Base-by-base conservation (phyloP, 2,888 invertebrate genomes). In the Heliconius aoede region DNA sequence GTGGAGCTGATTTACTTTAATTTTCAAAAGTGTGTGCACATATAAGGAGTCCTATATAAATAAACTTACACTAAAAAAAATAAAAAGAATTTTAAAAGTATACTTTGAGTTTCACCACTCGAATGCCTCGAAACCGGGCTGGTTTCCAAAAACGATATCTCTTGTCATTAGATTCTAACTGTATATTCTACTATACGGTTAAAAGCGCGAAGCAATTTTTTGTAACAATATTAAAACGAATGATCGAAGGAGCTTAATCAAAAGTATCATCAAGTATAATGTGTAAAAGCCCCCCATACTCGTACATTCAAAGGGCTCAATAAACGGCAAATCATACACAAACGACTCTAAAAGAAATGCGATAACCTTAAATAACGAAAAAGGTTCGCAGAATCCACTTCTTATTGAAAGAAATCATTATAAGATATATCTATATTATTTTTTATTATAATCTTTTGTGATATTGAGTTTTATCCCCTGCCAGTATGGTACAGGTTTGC, bases 341-440 rank as follows among this genome's bases (percentile, higher is more conserved):
- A 78, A 75, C 76, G 76, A 76, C 67, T 69, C 51, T 51, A 73
- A 69, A 69, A 72, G 74, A 40, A 77, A 77, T 67, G 30, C 72
- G 26, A 74, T 79, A 79, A 79, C 58, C 51, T 65, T 68, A 72
- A 76, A 73, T 76, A 73, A 77, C 61, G 73, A 15, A 61, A 72
- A 67, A 64, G 51, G 68, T 40, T 67, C 65, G n/a, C 28, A 32
- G 28, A 73, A 79, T 72, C 76, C 61, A 64, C 72, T 61, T 73
- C 73, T 67, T 78, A 77, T 72, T 76, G 74, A n/a, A 60, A 60
- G 67, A 76, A 72, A 72, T 58, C 55, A 77, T 77, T 79, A 76
- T 67, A 60, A 58, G 72, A 67, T 76, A 79, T 74, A 79, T 77
- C 73, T 76, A 77, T 79, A 79, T 26, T 77, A 77, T 77, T 24